Evolutionary conservation across 2,797 vertebrate species (phyloP).

Genomic region (Passerculus sandwichensis): DNA sequence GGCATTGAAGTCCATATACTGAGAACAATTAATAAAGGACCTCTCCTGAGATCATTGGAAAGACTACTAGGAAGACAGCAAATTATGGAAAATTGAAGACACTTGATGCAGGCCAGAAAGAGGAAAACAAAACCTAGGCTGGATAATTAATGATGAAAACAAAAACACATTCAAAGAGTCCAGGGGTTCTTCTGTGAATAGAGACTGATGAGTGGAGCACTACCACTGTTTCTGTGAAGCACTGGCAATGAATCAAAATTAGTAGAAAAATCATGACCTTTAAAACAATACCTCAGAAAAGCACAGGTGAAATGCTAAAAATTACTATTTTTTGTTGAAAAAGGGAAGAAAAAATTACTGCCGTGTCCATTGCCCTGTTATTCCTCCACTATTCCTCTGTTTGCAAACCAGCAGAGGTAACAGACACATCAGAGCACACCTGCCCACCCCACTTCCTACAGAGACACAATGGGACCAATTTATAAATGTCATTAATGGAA

Average conservation of each 20-base stretch:
- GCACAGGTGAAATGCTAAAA: neutral
- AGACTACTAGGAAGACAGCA: neutral
- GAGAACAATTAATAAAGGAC: neutral
- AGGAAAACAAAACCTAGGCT: neutral
- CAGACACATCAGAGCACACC: neutral
- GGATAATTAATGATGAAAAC: constrained; percentile 26
- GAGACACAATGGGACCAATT: neutral
- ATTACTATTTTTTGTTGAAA: neutral
- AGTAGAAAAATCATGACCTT: neutral
- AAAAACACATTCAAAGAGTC: neutral
- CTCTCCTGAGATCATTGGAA: neutral
- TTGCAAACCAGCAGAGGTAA: neutral
- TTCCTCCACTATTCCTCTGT: neutral
- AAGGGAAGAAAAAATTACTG: neutral
- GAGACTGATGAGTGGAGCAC: neutral
- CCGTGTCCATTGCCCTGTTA: neutral
- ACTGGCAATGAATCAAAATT: neutral
- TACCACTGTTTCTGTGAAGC: neutral
- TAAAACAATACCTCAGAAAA: constrained; percentile 5
- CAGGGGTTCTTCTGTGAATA: neutral
- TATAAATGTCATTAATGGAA: neutral
- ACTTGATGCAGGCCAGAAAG: neutral
- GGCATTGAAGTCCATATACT: neutral
- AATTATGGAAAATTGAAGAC: constrained; percentile 1
- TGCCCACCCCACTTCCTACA: neutral